Evolutionary conservation across 2,797 vertebrate genomes (phyloP).

Genomic region (Pangasius macronema): DNA sequence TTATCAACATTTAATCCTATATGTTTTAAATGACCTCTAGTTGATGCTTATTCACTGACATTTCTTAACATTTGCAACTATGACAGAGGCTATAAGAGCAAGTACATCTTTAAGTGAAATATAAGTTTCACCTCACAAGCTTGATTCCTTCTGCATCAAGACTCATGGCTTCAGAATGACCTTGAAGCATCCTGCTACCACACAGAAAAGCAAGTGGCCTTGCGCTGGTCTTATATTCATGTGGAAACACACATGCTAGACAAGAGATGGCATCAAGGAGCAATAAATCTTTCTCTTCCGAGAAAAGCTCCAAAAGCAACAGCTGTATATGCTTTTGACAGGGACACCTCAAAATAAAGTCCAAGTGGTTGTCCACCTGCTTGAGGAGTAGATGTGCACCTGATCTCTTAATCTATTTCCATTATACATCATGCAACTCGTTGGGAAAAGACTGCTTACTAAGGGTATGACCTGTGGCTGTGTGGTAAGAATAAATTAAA

Average conservation of each 20-base stretch:
- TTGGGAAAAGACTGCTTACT: slow-evolving; percentile 5
- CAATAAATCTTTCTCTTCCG: neutral
- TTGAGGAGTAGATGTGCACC: slow-evolving; percentile 15
- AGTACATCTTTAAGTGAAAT: neutral
- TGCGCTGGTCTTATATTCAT: neutral
- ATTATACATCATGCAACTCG: neutral
- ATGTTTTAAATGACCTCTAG: neutral
- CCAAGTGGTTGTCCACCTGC: neutral
- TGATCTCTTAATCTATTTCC: slow-evolving; percentile 27
- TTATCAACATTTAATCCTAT: neutral
- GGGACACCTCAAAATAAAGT: slow-evolving; percentile 5
- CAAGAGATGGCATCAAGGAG: neutral
- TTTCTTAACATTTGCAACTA: neutral
- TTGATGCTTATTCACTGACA: neutral
- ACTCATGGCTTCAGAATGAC: neutral
- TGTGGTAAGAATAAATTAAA: neutral
- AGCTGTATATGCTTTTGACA: neutral
- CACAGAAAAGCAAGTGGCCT: neutral
- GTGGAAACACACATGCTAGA: neutral
- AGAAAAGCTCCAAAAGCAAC: neutral
- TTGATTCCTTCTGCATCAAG: neutral
- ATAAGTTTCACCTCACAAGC: neutral
- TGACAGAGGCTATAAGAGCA: neutral
- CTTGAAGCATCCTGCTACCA: neutral
- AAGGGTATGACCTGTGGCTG: neutral